phyloP scores from a whole-genome alignment of 2,113 vertebrate species.

The Rynchops niger region DNA sequence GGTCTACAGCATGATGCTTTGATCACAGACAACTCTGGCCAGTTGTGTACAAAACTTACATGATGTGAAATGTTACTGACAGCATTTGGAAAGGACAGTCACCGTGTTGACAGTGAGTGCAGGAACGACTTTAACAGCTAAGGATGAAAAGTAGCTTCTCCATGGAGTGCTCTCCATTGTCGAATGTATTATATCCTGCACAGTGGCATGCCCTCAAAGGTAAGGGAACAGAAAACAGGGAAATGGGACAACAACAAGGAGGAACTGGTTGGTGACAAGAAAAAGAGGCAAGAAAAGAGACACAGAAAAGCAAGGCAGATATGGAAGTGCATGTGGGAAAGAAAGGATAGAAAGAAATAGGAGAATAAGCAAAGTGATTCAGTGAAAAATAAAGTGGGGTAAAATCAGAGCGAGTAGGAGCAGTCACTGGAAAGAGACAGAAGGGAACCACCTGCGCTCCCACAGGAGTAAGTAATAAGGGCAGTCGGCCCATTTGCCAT shows the following conservation, averaged over 20 bases:
- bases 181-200: background rate
- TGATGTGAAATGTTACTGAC: background rate
- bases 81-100: background rate
- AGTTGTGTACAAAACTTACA: background rate
- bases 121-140: background rate
- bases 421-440: background rate
- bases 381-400: background rate
- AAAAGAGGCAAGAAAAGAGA: background rate
- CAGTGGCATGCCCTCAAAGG: background rate
- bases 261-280: background rate
- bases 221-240: background rate
- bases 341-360: background rate
- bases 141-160: background rate
- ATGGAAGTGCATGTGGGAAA: background rate
- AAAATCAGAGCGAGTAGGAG: background rate
- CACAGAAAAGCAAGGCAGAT: background rate
- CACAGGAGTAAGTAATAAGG: background rate
- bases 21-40: background rate
- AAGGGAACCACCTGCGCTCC: background rate
- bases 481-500: accelerated
- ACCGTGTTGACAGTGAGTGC: background rate
- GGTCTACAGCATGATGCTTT: background rate
- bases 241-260: background rate
- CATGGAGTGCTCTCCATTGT: background rate
- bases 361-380: background rate